Percentiles rank a stretch among this genome's conserved stretches.
phyloP scores from a whole-genome alignment of 2,113 vertebrate genomes.

The Erinaceus europaeus region DNA sequence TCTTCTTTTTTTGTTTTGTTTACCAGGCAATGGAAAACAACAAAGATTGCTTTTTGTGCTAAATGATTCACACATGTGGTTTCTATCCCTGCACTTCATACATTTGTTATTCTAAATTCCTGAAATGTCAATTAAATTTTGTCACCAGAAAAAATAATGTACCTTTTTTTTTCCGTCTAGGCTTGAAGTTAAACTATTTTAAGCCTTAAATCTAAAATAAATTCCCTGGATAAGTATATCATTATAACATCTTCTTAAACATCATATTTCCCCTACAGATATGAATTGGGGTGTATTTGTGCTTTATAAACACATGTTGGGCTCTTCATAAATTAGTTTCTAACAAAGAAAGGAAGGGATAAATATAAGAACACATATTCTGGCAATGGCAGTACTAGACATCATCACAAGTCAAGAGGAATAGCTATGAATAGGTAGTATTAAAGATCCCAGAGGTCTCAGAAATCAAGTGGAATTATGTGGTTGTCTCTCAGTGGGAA shows the following conservation, averaged over 20 bases:
- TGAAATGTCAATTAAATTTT: not conserved
- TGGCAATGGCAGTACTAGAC: not conserved
- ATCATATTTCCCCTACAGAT: not conserved
- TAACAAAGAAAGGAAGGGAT: not conserved
- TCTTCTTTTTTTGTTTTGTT: too few relatives aligned
- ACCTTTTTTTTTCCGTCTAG: not conserved
- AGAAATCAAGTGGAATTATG: not conserved
- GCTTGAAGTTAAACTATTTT: not conserved
- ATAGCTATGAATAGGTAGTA: not conserved
- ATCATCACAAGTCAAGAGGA: not conserved
- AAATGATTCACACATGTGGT: not conserved
- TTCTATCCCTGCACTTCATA: not conserved
- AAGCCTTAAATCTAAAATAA: not conserved
- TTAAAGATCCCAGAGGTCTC: not conserved
- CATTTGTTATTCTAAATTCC: not conserved
- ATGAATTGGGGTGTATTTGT: not conserved
- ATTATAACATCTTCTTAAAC: slow-evolving; percentile 5
- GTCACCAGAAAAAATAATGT: not conserved
- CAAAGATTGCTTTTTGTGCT: slow-evolving; percentile 10
- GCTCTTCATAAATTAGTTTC: slow-evolving; percentile 4
- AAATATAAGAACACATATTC: not conserved
- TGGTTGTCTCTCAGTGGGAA: not conserved
- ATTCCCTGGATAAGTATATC: not conserved
- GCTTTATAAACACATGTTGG: not conserved
- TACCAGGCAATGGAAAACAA: not conserved